Conservation (phyloP, 2,888 invertebrate species). For the Aphodius granarius region DNA sequence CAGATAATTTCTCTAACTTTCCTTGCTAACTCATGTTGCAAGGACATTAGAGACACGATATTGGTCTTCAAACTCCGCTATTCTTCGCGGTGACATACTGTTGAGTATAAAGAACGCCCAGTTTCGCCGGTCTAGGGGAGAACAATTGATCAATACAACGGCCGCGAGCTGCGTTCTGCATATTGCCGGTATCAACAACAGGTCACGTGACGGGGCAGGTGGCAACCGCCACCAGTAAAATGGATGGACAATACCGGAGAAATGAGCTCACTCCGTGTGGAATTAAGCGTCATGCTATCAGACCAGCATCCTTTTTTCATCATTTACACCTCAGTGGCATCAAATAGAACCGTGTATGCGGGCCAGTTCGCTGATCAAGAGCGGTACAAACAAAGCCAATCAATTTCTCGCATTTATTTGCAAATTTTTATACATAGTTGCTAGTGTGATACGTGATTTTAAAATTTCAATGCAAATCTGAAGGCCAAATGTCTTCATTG, state of each 20-base stretch:
- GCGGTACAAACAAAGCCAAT: too few species aligned
- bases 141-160: background rate
- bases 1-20: too few species aligned
- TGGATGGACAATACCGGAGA: background rate
- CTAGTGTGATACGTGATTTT: too few species aligned
- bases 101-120: background rate
- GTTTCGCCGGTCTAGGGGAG: background rate
- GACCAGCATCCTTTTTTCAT: too few species aligned
- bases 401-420: too few species aligned
- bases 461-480: too few species aligned
- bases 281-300: background rate
- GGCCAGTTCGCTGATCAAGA: too few species aligned
- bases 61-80: background rate
- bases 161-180: background rate
- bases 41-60: background rate
- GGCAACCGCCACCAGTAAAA: background rate
- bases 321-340: too few species aligned
- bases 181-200: background rate
- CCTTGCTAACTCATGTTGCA: background rate
- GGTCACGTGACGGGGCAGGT: background rate
- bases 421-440: too few species aligned
- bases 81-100: background rate
- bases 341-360: too few species aligned
- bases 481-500: too few species aligned
- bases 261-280: background rate